These are phyloP conservation scores for Avahi laniger DNA, from an alignment of 2,797 vertebrate genomes.

Conservation along the genomic window DNA sequence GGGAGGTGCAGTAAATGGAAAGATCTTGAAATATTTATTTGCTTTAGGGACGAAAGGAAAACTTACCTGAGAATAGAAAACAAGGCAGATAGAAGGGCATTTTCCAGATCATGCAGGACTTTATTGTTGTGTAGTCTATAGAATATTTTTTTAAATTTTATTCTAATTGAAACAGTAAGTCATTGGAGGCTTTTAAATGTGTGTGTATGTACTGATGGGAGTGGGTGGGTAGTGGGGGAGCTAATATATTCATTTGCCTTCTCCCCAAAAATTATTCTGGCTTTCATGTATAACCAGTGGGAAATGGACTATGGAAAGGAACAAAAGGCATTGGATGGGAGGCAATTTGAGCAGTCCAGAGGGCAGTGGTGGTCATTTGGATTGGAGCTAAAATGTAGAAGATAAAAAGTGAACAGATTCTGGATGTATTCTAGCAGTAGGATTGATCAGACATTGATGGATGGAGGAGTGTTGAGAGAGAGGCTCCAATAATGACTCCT, in stretches of 20 bases:
- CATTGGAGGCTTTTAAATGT: not conserved
- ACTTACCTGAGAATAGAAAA: not conserved
- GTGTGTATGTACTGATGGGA: not conserved
- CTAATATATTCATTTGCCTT: not conserved
- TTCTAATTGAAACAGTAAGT: not conserved
- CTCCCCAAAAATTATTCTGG: not conserved
- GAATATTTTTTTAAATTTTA: not conserved
- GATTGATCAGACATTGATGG: not conserved
- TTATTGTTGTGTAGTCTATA: not conserved
- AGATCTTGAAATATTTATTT: not conserved
- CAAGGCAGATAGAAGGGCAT: not conserved
- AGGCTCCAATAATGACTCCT: not conserved
- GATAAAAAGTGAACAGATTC: not conserved
- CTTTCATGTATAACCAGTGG: not conserved
- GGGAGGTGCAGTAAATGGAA: not conserved
- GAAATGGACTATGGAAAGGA: not conserved
- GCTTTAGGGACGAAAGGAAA: not conserved
- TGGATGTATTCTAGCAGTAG: not conserved
- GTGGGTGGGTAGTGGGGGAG: too few relatives aligned
- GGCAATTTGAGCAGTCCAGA: not conserved
- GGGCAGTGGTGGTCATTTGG: not conserved
- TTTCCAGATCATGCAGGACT: not conserved
- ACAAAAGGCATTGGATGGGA: not conserved
- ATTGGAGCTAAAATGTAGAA: not conserved
- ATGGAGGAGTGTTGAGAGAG: not conserved